Percentiles rank a stretch among this genome's conserved stretches.
Conservation (phyloP, 1,140 invertebrate species). For the Bombus difficillimus region DNA sequence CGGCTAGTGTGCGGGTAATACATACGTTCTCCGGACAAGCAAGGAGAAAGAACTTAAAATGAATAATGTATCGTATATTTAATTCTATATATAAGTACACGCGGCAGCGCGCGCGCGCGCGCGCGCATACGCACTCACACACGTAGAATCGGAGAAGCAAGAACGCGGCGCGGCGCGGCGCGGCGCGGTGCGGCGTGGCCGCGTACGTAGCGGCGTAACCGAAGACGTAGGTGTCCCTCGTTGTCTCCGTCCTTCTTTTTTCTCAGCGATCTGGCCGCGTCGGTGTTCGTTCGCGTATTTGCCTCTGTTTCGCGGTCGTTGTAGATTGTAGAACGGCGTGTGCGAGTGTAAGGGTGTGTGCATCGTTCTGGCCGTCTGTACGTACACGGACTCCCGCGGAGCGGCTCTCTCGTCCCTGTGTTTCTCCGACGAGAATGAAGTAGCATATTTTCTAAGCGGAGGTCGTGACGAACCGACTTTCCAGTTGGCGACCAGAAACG, state of each 20-base stretch:
- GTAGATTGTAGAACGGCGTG: not conserved
- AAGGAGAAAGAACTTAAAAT: conserved; percentile 82
- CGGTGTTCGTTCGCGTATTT: conserved; percentile 22
- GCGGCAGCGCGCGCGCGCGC: conserved; percentile 42
- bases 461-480: conserved; percentile 81
- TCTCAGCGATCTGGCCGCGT: not conserved
- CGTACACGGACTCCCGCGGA: conserved; percentile 20
- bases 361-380: not conserved
- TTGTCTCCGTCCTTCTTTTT: conserved; percentile 24
- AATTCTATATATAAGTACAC: conserved; percentile 79
- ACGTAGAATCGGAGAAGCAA: not conserved
- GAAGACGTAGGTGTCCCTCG: conserved; percentile 55
- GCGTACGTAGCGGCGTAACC: conserved; percentile 19
- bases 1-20: conserved; percentile 63
- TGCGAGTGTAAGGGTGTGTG: not conserved
- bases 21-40: conserved; percentile 75
- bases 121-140: not conserved
- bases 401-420: conserved; percentile 49
- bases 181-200: not conserved
- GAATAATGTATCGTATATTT: conserved; percentile 84
- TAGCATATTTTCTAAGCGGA: conserved; percentile 80
- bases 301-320: conserved; percentile 25
- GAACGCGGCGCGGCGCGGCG: not conserved
- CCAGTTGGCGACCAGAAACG: conserved; percentile 67
- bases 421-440: conserved; percentile 73